These are phyloP conservation scores for Aethes cnicana DNA, from an alignment of 2,888 invertebrate genomes.

Conservation along the genomic window DNA sequence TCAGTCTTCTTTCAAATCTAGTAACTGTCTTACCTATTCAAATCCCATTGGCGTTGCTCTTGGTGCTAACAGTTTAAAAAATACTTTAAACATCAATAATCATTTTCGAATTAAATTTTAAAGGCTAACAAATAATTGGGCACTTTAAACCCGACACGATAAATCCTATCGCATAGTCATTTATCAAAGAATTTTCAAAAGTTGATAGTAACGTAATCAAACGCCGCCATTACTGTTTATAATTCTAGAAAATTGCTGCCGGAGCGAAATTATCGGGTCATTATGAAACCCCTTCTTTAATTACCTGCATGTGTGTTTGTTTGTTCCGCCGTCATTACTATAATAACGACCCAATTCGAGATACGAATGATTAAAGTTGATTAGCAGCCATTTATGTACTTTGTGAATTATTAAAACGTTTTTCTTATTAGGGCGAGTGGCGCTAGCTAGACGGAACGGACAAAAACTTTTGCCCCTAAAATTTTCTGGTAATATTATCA, in stretches of 20 bases:
- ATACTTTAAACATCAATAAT: slow-evolving; percentile 23
- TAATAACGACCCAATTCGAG: slow-evolving; percentile 30
- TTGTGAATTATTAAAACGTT: slow-evolving; percentile 27
- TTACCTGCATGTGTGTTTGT: slow-evolving; percentile 31
- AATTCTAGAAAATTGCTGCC: slow-evolving; percentile 31
- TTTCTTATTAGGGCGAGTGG: slow-evolving; percentile 22
- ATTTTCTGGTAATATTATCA: too few relatives aligned
- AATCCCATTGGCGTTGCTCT: too few relatives aligned
- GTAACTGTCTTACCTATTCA: too few relatives aligned
- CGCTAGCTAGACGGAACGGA: background rate
- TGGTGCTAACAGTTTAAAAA: background rate
- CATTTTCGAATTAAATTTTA: slow-evolving; percentile 22
- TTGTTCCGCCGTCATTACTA: slow-evolving; percentile 26
- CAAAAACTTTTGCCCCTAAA: background rate
- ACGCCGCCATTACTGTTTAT: slow-evolving; percentile 27
- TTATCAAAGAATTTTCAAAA: slow-evolving; percentile 29
- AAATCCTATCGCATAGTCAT: slow-evolving; percentile 28
- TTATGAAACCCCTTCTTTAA: slow-evolving; percentile 32
- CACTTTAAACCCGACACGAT: slow-evolving; percentile 22
- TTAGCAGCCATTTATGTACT: slow-evolving; percentile 30
- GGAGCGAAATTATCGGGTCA: slow-evolving; percentile 29
- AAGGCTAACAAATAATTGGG: slow-evolving; percentile 26
- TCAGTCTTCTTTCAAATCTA: too few relatives aligned
- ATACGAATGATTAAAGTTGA: slow-evolving; percentile 32
- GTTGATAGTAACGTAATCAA: slow-evolving; percentile 29